These are phyloP conservation scores for Pygocentrus nattereri DNA, from an alignment of 2,797 vertebrate species.

Conservation along the genomic window DNA sequence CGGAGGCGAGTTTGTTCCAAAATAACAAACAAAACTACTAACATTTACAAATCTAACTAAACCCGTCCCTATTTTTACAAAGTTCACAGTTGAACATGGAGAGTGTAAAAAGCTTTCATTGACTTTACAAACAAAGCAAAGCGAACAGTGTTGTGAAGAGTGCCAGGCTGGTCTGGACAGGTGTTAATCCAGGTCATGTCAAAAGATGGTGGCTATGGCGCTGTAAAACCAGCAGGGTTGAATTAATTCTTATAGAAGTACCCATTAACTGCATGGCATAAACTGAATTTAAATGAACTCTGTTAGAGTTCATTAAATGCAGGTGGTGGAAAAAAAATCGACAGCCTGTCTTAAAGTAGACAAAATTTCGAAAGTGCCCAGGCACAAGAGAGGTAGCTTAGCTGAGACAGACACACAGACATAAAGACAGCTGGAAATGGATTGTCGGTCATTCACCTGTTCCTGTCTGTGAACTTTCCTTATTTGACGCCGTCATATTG, in stretches of 20 bases:
- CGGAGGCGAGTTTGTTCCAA: too few relatives aligned
- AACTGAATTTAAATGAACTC: neutral
- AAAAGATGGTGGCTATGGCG: too few relatives aligned
- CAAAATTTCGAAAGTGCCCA: neutral
- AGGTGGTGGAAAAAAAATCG: neutral
- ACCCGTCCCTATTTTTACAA: too few relatives aligned
- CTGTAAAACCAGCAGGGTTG: neutral
- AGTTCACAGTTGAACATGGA: too few relatives aligned
- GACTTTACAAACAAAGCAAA: too few relatives aligned
- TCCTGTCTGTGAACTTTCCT: neutral
- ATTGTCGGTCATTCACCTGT: neutral
- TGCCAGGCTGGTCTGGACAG: too few relatives aligned
- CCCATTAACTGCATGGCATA: neutral
- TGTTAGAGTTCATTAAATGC: slow-evolving; percentile 24
- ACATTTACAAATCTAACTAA: too few relatives aligned
- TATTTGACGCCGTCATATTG: neutral
- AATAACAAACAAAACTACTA: too few relatives aligned
- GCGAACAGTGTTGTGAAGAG: too few relatives aligned
- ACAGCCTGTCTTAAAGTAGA: neutral
- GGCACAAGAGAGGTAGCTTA: neutral
- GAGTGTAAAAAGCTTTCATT: too few relatives aligned
- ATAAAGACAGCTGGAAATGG: neutral
- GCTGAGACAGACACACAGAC: neutral
- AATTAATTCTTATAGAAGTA: neutral
- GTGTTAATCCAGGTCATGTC: too few relatives aligned